Conservation (phyloP, 2,797 vertebrate species). For the Lateolabrax maculatus region DNA sequence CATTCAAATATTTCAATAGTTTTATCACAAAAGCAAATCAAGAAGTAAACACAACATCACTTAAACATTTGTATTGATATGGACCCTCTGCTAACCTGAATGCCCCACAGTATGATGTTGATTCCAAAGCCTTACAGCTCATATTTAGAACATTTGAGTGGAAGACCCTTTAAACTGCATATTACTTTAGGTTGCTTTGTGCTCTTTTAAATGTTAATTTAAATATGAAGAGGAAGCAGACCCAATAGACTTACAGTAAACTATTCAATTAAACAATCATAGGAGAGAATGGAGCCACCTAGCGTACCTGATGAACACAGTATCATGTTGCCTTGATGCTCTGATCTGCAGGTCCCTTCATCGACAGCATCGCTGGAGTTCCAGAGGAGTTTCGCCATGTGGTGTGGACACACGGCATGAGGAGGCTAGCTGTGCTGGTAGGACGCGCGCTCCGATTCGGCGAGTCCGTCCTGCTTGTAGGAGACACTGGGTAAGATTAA, state of each 20-base stretch:
- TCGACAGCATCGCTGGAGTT: slow-evolving; percentile 83
- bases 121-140: no score
- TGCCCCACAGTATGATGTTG: no score
- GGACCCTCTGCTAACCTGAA: no score
- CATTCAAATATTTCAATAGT: no score
- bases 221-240: neutral
- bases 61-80: no score
- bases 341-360: slow-evolving; percentile 78
- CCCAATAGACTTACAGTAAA: neutral
- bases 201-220: neutral
- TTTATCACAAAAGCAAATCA: no score
- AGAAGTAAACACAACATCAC: no score
- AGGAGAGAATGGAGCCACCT: neutral
- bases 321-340: neutral
- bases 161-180: neutral
- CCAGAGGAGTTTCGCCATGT: slow-evolving; percentile 91
- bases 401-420: slow-evolving; percentile 94
- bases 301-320: neutral
- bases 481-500: slow-evolving; percentile 93
- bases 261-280: neutral
- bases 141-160: neutral
- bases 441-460: slow-evolving; percentile 93
- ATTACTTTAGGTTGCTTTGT: neutral
- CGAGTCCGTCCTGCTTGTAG: slow-evolving; percentile 95
- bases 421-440: slow-evolving; percentile 91